Base-by-base conservation (phyloP, 2,797 vertebrate species). In the Smutsia temminckii region DNA sequence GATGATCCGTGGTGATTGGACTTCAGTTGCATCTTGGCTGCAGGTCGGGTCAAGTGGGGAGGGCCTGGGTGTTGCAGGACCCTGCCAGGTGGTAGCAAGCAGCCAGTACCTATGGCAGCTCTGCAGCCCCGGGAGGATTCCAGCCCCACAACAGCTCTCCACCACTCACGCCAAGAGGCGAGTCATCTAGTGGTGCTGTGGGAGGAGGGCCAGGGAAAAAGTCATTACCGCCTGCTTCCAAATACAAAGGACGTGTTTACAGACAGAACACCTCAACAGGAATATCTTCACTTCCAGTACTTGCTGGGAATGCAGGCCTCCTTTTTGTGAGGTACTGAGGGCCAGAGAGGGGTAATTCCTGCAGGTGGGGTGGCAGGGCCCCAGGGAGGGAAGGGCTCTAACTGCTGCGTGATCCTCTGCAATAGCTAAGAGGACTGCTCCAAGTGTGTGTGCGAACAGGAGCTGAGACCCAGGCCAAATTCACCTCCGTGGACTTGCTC, bases 401-500 rank as follows among this genome's bases (percentile, higher is more conserved):
- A 85, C 64, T 9, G 32, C 32, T 66, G 11, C 49, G 42, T 78
- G 23, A 64, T 51, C 90, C 40, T 94, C 59, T 42, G 4, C 85
- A 92, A 64, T 85, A 99, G 98, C 95, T 99, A 61, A 99, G 98
- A 51, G 98, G 98, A 49, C 94, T 99, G 95, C 97, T 99, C 51
- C 98, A 99, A 94, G 97, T 98, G 6, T 98, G 98, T 1, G 98
- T 98, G 92, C 98, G 98, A 64, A 98, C 97, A 55, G 97, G 98
- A 3, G 98, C 98, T 0, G 99, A 99, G 95, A 98, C 99, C 84
- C 99, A 99, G 92, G 98, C 98, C 8, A 98, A 98, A 97, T 99
- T 99, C 97, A 98, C 97, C 89, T 99, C 99, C 0, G 98, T 98
- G 93, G 98, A 99, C 96, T 98, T 99, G 57, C 96, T 98, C 51